Conservation (phyloP, 2,113 vertebrate genomes). For the Stomatorhinus ivindoensis region DNA sequence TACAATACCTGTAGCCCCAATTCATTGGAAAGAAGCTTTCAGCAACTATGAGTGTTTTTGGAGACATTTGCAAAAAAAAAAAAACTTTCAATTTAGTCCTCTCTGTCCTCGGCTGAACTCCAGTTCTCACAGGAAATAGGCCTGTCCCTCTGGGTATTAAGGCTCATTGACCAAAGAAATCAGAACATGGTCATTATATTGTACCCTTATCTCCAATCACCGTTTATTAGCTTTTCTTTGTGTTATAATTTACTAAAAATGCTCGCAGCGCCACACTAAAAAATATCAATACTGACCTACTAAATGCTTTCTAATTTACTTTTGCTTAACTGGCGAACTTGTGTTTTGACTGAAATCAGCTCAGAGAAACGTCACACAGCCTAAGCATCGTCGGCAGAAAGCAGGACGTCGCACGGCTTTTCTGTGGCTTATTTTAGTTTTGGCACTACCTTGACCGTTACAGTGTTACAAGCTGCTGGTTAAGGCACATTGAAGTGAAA, state of each 20-base stretch:
- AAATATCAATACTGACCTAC: slow-evolving; percentile 30
- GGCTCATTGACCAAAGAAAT: slow-evolving; percentile 63
- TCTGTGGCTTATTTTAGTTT: not conserved
- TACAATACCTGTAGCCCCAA: not conserved
- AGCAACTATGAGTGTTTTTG: slow-evolving; percentile 28
- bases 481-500: not conserved
- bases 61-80: slow-evolving; percentile 50
- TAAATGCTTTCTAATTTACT: slow-evolving; percentile 46
- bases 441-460: not conserved
- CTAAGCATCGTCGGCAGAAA: not conserved
- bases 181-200: slow-evolving; percentile 65
- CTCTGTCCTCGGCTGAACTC: slow-evolving; percentile 52
- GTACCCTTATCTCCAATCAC: slow-evolving; percentile 56
- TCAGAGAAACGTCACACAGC: not conserved
- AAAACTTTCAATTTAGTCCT: slow-evolving; percentile 42
- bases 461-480: not conserved
- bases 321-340: slow-evolving; percentile 38
- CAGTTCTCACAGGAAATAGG: slow-evolving; percentile 59
- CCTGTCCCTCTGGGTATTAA: slow-evolving; percentile 51
- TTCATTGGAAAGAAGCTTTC: not conserved
- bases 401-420: not conserved
- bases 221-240: slow-evolving; percentile 57
- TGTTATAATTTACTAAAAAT: slow-evolving; percentile 44
- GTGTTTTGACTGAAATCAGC: slow-evolving; percentile 30
- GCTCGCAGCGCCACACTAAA: slow-evolving; percentile 22